A percentile compares a stretch with the other conserved stretches of the same genome.
Conservation (phyloP, 2,888 invertebrate genomes). For the Brachyptera putata region DNA sequence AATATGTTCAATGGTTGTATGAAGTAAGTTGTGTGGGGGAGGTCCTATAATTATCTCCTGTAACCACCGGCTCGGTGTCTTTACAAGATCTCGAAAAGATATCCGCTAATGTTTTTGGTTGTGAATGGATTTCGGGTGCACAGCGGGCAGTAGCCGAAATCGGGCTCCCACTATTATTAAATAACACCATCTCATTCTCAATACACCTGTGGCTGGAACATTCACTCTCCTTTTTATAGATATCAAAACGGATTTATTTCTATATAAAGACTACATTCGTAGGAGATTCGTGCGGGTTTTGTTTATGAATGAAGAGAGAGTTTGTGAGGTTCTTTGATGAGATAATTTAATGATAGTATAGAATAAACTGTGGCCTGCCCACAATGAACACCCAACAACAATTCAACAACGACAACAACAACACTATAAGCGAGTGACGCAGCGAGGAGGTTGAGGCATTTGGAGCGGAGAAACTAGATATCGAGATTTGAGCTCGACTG, state of each 20-base stretch:
- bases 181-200: conserved; percentile 15
- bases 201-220: conserved; percentile 6
- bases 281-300: conserved; percentile 4
- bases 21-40: conserved; percentile 2
- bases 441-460: too few species aligned
- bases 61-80: conserved; percentile 11
- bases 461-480: too few species aligned
- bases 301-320: neutral
- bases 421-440: too few species aligned
- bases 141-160: conserved; percentile 2
- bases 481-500: too few species aligned
- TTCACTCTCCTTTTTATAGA: neutral
- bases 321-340: neutral
- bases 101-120: neutral
- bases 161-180: conserved; percentile 17
- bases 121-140: neutral
- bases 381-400: neutral
- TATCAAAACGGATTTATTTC: neutral
- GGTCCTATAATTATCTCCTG: conserved; percentile 15
- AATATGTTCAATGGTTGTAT: neutral
- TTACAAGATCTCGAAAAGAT: neutral
- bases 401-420: too few species aligned
- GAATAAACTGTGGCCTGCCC: conserved; percentile 4
- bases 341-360: conserved; percentile 20
- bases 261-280: neutral